Percentiles rank a stretch among this genome's conserved stretches.
phyloP scores from a whole-genome alignment of 2,888 invertebrate species.

The Agrotis puta region DNA sequence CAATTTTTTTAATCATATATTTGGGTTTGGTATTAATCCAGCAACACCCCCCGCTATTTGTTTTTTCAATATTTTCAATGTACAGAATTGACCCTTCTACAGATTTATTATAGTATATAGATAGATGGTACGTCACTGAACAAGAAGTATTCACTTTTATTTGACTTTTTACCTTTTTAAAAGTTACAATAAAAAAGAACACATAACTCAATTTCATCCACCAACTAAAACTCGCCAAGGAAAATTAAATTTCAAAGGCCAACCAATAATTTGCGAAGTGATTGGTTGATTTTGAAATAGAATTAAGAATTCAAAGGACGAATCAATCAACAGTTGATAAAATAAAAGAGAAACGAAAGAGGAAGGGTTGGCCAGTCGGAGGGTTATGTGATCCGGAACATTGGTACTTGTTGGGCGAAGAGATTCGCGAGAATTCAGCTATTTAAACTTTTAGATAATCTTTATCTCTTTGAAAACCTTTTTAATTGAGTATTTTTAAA shows the following conservation, averaged over 20 bases:
- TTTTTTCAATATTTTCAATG: too few relatives aligned
- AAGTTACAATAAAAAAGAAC: not conserved
- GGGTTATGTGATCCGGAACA: conserved; percentile 68
- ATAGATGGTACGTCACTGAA: not conserved
- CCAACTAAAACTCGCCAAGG: not conserved
- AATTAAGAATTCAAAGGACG: conserved; percentile 60
- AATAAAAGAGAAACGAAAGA: conserved; percentile 72
- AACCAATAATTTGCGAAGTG: conserved; percentile 12
- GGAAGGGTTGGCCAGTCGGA: conserved; percentile 68
- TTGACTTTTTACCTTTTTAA: not conserved
- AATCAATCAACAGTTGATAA: conserved; percentile 70
- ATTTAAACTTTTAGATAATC: not conserved
- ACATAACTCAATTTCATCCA: conserved; percentile 6
- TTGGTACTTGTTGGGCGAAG: conserved; percentile 57
- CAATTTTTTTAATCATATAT: too few relatives aligned
- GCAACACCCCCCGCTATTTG: too few relatives aligned
- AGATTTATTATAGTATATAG: too few relatives aligned
- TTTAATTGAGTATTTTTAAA: too few relatives aligned
- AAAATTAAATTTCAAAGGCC: conserved; percentile 22
- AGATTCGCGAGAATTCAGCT: conserved; percentile 43
- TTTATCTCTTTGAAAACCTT: too few relatives aligned
- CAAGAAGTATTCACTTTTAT: not conserved
- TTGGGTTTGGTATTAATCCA: too few relatives aligned
- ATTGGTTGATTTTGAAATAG: conserved; percentile 32
- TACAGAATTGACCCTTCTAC: too few relatives aligned